phyloP scores from a whole-genome alignment of 1,140 invertebrate genomes.

The Macrobrachium rosenbergii region DNA sequence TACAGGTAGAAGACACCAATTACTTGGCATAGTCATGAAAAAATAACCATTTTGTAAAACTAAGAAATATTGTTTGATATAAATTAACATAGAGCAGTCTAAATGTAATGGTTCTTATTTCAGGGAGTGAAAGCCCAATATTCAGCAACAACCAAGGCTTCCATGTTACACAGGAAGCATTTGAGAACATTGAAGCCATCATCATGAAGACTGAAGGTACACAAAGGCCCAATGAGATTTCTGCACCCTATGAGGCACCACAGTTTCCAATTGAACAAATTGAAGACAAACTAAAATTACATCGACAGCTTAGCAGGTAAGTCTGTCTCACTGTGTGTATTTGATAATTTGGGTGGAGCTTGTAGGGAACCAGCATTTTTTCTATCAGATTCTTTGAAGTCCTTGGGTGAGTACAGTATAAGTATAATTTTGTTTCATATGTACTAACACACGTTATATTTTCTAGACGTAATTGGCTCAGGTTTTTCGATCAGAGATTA shows the following conservation, averaged over 20 bases:
- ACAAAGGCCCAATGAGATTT: conserved; percentile 88
- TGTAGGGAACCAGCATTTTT: neutral
- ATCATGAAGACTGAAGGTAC: conserved; percentile 47
- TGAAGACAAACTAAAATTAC: conserved; percentile 91
- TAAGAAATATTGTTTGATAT: too few species aligned
- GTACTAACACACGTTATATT: too few species aligned
- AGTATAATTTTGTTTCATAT: too few species aligned
- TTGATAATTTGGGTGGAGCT: neutral
- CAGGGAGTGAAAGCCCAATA: conserved; percentile 62
- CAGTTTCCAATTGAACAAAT: conserved; percentile 98
- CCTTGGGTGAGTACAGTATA: too few species aligned
- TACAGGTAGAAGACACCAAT: too few species aligned
- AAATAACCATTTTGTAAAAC: too few species aligned
- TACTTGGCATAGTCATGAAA: too few species aligned
- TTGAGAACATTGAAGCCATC: conserved; percentile 46
- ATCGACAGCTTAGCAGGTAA: conserved; percentile 84
- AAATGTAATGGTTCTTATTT: conserved; percentile 10
- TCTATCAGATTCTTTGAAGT: too few species aligned
- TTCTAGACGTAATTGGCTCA: too few species aligned
- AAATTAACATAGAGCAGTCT: neutral
- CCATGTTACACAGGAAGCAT: conserved; percentile 12
- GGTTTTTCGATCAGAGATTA: too few species aligned
- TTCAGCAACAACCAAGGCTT: conserved; percentile 40
- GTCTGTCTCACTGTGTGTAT: neutral
- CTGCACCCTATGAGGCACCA: conserved; percentile 93